Evolutionary conservation across 2,113 vertebrate genomes (phyloP).

Genomic region (Pelobates fuscus): DNA sequence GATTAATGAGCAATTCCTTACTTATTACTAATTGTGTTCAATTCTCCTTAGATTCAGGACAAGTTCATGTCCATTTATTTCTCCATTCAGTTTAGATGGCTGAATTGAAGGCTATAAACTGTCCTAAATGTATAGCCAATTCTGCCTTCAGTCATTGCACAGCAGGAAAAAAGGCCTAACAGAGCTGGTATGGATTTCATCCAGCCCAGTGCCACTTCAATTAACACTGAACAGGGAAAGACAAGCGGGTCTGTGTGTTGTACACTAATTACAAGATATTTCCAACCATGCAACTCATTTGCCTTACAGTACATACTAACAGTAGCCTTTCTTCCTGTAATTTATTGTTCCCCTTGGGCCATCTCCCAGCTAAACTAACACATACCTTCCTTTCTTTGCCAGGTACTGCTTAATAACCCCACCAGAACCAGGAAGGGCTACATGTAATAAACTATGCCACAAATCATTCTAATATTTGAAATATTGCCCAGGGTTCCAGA

Average conservation of each 20-base stretch:
- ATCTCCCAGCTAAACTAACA: constrained; percentile 31
- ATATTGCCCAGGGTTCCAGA: background rate
- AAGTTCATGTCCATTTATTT: no score
- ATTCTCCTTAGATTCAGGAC: no score
- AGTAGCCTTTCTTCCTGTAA: constrained; percentile 41
- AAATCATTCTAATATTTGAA: constrained; percentile 5
- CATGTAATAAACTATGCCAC: constrained; percentile 26
- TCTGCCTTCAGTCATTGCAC: background rate
- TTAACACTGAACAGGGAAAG: constrained; percentile 20
- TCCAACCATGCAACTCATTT: constrained; percentile 38
- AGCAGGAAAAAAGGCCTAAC: background rate
- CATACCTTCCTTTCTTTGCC: constrained; percentile 41
- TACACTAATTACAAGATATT: constrained; percentile 41
- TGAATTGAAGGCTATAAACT: no score
- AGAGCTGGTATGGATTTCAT: constrained; percentile 11
- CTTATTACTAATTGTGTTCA: no score
- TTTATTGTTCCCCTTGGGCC: constrained; percentile 33
- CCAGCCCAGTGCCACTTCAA: constrained; percentile 13
- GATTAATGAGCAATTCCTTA: no score
- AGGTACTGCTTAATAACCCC: constrained; percentile 25
- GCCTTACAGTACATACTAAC: constrained; percentile 44
- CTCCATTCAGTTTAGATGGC: no score
- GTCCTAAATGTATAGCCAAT: no score
- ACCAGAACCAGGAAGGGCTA: constrained; percentile 9
- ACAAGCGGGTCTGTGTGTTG: background rate